A percentile compares a stretch with the other conserved stretches of the same genome.
phyloP scores from a whole-genome alignment of 2,797 vertebrate species.

The Peromyscus attwateri region DNA sequence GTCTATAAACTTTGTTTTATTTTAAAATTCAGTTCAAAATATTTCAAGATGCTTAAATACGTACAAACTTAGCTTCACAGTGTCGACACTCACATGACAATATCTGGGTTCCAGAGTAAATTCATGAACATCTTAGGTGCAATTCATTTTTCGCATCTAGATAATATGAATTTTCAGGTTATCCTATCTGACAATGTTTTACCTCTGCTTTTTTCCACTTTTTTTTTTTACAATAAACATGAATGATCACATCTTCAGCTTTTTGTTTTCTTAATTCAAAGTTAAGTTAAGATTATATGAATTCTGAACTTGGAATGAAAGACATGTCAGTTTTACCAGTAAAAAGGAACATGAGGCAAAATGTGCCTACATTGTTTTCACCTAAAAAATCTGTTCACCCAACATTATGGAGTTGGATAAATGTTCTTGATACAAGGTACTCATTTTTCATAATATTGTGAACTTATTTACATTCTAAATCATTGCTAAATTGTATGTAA shows the following conservation, averaged over 20 bases:
- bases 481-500: constrained; percentile 29
- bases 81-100: not conserved
- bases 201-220: not conserved
- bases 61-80: not conserved
- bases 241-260: not conserved
- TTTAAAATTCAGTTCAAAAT: not conserved
- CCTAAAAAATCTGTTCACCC: not conserved
- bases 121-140: not conserved
- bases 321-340: not conserved
- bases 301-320: constrained; percentile 6
- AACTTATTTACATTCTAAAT: constrained; percentile 52
- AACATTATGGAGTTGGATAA: not conserved
- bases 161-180: not conserved
- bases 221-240: not conserved
- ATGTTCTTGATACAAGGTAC: constrained; percentile 11
- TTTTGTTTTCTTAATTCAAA: not conserved
- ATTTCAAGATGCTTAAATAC: not conserved
- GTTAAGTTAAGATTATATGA: not conserved
- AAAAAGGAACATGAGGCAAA: not conserved
- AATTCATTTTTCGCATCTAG: not conserved
- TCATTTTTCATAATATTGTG: constrained; percentile 50
- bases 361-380: not conserved
- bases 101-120: not conserved
- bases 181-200: not conserved
- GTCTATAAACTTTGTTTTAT: not conserved